Evolutionary conservation across 2,113 vertebrate species (phyloP), one percentile per base, ranked within the genome.

Genomic region (Athene cunicularia): DNA sequence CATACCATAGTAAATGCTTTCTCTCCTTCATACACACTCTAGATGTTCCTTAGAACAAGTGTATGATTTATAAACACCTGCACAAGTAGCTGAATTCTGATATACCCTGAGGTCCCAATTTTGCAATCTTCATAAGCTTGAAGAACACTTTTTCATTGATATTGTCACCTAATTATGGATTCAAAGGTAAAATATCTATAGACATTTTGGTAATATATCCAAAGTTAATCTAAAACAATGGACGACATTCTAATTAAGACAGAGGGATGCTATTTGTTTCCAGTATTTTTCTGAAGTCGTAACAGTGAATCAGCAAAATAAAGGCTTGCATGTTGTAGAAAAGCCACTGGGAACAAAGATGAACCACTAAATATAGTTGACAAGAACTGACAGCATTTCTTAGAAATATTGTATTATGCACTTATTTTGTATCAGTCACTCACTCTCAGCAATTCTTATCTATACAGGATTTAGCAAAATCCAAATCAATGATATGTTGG

Each of bases 311-410:
- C 79, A 88, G 72, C 35, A 92, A 95, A 95, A 64, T 45, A 96
- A 80, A 6, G 18, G 39, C 52, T 83, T 88, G 33, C 30, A 35
- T 35, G 59, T 30, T 86, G 37, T 24, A 90, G 41, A 86, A 93
- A 88, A 94, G 91, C 39, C 74, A 91, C 49, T 30, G 37, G 71
- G 88, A 96, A 94, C 55, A 90, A 96, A 90, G 72, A 92, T 88
- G 5, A 14, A 64, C 14, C 20, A 60, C 55, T 84, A 89, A 85
- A 90, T 27, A 80, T 11, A 93, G 60, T 32, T 80, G 58, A 77
- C 18, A 71, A 83, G 43, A 79, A 82, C 30, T 56, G 56, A 85
- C 33, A 64, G 50, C 18, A 72, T 59, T 90, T 85, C 84, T 84
- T 64, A 82, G 33, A 90, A 85, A 82, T 72, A 59, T 39, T 88